phyloP scores from a whole-genome alignment of 2,113 vertebrate species.

The Crotalus helleri region DNA sequence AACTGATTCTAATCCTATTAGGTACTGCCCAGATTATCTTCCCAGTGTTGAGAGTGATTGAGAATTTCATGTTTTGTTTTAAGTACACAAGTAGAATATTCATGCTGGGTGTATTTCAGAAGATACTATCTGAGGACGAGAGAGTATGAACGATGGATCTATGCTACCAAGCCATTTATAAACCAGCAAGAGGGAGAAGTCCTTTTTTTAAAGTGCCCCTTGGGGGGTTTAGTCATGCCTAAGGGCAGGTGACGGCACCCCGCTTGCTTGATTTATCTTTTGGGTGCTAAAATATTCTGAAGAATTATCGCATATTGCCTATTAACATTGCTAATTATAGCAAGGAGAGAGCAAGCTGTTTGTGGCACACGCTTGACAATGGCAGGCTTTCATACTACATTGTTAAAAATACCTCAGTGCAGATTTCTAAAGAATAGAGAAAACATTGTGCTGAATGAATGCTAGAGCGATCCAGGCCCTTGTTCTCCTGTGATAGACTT shows the following conservation, averaged over 20 bases:
- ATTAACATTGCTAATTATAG: neutral
- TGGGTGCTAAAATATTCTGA: neutral
- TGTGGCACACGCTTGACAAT: neutral
- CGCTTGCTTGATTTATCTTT: neutral
- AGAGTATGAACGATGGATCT: neutral
- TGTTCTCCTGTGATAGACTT: neutral
- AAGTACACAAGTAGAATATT: neutral
- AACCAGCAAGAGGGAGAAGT: neutral
- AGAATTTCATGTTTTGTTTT: slow-evolving; percentile 11
- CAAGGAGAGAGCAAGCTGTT: neutral
- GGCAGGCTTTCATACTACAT: neutral
- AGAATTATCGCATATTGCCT: neutral
- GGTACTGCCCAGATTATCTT: neutral
- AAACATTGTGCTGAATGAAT: neutral
- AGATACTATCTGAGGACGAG: neutral
- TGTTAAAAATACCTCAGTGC: neutral
- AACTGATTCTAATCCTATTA: neutral
- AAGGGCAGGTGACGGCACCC: neutral
- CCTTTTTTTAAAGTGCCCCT: neutral
- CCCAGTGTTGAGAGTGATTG: neutral
- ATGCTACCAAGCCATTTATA: neutral
- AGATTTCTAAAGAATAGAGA: neutral
- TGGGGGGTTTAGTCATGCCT: neutral
- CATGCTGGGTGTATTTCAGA: neutral
- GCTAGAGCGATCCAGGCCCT: neutral